Evolutionary conservation across 2,888 invertebrate species (phyloP).

Genomic region (Belgica antarctica): DNA sequence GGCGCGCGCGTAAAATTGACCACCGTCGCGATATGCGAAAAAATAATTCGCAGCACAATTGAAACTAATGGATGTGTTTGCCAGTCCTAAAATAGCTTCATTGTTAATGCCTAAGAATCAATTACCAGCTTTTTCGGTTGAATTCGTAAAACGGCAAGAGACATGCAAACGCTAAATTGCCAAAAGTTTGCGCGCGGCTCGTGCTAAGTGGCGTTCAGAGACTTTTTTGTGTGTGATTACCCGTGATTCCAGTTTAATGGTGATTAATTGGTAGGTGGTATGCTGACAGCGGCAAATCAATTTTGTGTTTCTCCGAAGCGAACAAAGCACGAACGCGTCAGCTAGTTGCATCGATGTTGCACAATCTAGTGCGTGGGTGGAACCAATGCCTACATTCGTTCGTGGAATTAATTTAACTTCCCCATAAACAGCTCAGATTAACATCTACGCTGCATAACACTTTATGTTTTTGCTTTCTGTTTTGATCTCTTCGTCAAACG

Average conservation of each 20-base stretch:
- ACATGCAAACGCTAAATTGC: constrained; percentile 1
- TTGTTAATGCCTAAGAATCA: background rate
- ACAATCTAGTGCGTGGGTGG: background rate
- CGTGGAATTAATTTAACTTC: background rate
- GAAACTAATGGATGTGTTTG: background rate
- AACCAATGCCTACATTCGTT: background rate
- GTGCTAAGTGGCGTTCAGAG: background rate
- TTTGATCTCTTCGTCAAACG: background rate
- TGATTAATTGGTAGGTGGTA: background rate
- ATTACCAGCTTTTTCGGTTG: background rate
- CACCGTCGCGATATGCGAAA: too few relatives aligned
- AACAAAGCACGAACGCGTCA: background rate
- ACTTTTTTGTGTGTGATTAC: background rate
- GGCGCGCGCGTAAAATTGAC: background rate
- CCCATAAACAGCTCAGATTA: background rate
- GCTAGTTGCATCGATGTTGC: constrained; percentile 11
- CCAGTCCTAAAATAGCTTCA: constrained; percentile 1
- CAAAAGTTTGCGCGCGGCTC: background rate
- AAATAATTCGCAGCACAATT: background rate
- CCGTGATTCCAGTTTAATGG: background rate
- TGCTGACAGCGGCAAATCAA: background rate
- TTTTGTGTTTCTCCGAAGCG: background rate
- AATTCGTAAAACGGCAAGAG: background rate
- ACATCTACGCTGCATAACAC: background rate
- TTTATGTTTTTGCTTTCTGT: constrained; percentile 2